Conservation (phyloP, 2,113 vertebrate species). For the Ctenodactylus gundi region DNA sequence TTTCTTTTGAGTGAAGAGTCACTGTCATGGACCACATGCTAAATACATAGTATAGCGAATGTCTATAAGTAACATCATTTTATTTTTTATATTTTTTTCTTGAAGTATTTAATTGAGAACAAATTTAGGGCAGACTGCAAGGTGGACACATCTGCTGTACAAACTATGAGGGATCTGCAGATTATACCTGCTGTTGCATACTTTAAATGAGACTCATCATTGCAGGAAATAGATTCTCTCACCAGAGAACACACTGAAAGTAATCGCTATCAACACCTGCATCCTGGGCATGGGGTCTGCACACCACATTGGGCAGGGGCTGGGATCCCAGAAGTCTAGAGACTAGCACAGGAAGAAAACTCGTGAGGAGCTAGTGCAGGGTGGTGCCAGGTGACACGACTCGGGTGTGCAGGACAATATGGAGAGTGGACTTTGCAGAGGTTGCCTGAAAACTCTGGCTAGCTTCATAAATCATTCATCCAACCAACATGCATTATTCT, state of each 20-base stretch:
- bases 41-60: too few relatives aligned
- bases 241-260: not conserved
- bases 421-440: not conserved
- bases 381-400: rapidly evolving
- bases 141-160: too few relatives aligned
- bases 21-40: too few relatives aligned
- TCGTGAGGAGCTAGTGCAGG: too few relatives aligned
- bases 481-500: rapidly evolving
- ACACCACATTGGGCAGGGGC: not conserved
- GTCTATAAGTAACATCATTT: too few relatives aligned
- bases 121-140: too few relatives aligned
- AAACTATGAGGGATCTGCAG: not conserved
- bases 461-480: not conserved
- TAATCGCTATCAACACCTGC: not conserved
- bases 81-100: too few relatives aligned
- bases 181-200: not conserved
- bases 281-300: not conserved
- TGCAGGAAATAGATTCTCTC: not conserved
- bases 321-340: not conserved
- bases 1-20: too few relatives aligned
- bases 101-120: too few relatives aligned
- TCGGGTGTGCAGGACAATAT: not conserved
- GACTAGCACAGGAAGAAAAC: not conserved
- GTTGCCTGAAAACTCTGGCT: not conserved
- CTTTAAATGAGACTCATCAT: not conserved